Evolutionary conservation across 2,888 invertebrate species (phyloP), one percentile per base, ranked within the genome.

Genomic region (Hypena proboscidalis): DNA sequence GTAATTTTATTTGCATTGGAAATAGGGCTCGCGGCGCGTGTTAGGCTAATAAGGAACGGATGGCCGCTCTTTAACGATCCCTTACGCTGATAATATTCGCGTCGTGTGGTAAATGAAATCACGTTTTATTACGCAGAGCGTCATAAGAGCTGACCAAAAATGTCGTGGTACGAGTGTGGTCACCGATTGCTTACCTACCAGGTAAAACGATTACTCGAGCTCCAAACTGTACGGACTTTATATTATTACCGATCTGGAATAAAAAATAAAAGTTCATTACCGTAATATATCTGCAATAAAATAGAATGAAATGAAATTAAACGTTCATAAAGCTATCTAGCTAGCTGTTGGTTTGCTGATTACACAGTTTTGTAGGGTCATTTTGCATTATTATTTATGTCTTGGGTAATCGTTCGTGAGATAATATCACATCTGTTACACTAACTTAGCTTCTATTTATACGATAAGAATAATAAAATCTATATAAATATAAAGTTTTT

Each of bases 21-120:
- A 83, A 86, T 87, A 85, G 84, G 83, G 74, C 70, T 65, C 71
- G 79, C 74, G 80, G 80, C 83, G 80, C 85, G 83, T 84, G 85
- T 83, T 83, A 70, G 74, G 78, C 84, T 87, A 88, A 89, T 87
- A 89, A 83, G 88, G 89, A 79, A 77, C 77, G 79, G 77, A 80
- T 82, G 85, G 69, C 60, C 73, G 77, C 72, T 74, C 79, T 79
- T 80, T 83, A 85, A 85, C 76, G 85, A 80, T 72, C 67, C 67
- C 74, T 76, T 75, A 76, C 70, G 64, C 50, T 71, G 75, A 74
- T 82, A 79, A 83, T 80, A 78, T 79, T 80, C 57, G 71, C 70
- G 69, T 77, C 74, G 67, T 74, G 70, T 73, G 70, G 68, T 63
- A 74, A 76, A 80, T 79, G 79, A 79, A 84, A 83, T 79, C 76